Percentiles rank a stretch among this genome's conserved stretches.
phyloP scores from a whole-genome alignment of 2,113 vertebrate genomes.

The Eretmochelys imbricata region DNA sequence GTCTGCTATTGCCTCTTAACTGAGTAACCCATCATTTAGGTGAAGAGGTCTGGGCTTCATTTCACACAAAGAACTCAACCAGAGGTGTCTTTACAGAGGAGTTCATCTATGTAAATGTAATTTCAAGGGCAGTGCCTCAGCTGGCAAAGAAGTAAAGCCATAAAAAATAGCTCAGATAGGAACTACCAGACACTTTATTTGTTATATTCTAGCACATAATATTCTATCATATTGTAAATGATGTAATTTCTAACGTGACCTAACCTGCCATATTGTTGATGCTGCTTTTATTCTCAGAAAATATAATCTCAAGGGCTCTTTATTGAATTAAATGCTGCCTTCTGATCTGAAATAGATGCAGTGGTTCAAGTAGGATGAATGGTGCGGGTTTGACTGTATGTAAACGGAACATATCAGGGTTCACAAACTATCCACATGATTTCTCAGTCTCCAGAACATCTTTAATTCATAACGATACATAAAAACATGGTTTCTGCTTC shows the following conservation, averaged over 20 bases:
- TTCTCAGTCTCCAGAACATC: background rate
- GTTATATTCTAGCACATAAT: background rate
- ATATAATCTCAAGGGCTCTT: background rate
- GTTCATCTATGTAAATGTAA: background rate
- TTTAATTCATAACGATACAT: background rate
- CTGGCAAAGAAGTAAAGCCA: background rate
- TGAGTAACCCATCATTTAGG: too few relatives aligned
- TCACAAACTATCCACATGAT: background rate
- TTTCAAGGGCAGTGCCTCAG: background rate
- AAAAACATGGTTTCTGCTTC: background rate
- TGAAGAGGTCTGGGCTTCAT: background rate
- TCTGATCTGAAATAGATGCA: background rate
- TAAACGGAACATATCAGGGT: background rate
- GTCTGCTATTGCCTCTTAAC: background rate
- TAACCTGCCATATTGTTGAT: background rate
- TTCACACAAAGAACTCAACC: background rate
- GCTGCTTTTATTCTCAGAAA: background rate
- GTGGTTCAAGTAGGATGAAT: background rate
- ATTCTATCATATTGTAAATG: conserved; percentile 26
- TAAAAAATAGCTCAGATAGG: background rate
- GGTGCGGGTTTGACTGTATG: background rate
- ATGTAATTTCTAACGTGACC: conserved; percentile 23
- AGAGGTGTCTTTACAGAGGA: background rate
- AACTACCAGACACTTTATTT: background rate
- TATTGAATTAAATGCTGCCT: background rate